Percentiles rank a stretch among this genome's conserved stretches.
phyloP scores from a whole-genome alignment of 2,113 vertebrate genomes.

The Felis chaus region DNA sequence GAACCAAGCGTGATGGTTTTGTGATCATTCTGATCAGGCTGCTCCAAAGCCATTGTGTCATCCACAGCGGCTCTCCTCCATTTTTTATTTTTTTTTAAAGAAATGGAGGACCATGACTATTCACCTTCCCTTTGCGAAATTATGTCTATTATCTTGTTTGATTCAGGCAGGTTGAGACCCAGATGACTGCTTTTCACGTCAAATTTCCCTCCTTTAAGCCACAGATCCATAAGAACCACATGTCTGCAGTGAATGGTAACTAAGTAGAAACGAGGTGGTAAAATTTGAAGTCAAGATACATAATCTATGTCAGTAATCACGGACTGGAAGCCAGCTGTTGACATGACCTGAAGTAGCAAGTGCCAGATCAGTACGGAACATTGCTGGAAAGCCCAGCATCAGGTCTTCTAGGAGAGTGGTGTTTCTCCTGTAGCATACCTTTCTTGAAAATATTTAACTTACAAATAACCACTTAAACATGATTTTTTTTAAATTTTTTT shows the following conservation, averaged over 20 bases:
- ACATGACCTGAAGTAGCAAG: neutral
- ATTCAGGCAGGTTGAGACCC: neutral
- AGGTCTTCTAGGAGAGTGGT: neutral
- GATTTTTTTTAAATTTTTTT: neutral
- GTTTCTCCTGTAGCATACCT: neutral
- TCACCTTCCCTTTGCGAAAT: conserved; percentile 48
- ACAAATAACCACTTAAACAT: neutral
- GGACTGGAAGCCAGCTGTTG: neutral
- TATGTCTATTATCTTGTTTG: conserved; percentile 38
- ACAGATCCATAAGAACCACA: neutral
- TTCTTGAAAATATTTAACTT: neutral
- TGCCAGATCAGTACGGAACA: neutral
- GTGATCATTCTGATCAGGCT: conserved; percentile 4
- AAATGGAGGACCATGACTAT: neutral
- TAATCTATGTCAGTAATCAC: neutral
- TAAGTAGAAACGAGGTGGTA: neutral
- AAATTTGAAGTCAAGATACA: neutral
- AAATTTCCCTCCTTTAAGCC: neutral
- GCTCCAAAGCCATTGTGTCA: conserved; percentile 35
- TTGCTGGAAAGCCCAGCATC: neutral
- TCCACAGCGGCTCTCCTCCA: neutral
- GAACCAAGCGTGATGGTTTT: neutral
- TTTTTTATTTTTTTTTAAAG: neutral
- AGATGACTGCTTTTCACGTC: neutral
- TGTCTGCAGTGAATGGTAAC: neutral